A percentile compares a stretch with the other conserved stretches of the same genome.
Conservation (phyloP, 2,888 invertebrate species). For the Apamea sordens region DNA sequence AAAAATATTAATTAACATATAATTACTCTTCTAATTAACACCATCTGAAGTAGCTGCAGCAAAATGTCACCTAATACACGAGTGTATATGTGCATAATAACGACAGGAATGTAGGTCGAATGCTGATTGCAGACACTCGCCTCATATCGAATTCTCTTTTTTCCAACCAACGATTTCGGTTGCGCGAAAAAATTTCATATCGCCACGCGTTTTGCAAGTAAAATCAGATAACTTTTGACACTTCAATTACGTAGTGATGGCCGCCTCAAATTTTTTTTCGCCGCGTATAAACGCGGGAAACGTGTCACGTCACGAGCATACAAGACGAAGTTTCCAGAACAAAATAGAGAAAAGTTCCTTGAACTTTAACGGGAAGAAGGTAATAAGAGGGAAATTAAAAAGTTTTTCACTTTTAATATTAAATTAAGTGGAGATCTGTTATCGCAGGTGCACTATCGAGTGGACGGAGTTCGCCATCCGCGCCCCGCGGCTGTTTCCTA, state of each 20-base stretch:
- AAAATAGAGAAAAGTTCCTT: slow-evolving; percentile 81
- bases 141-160: slow-evolving; percentile 90
- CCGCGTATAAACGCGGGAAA: slow-evolving; percentile 77
- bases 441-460: slow-evolving; percentile 79
- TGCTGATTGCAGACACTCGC: slow-evolving; percentile 87
- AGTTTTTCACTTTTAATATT: slow-evolving; percentile 83
- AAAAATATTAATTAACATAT: slow-evolving; percentile 53
- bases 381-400: slow-evolving; percentile 84
- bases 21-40: slow-evolving; percentile 72
- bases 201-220: slow-evolving; percentile 89
- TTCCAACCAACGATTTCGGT: slow-evolving; percentile 84
- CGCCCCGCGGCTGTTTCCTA: slow-evolving; percentile 71
- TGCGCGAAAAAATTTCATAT: slow-evolving; percentile 89
- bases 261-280: slow-evolving; percentile 84
- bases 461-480: slow-evolving; percentile 63
- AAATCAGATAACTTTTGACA: slow-evolving; percentile 91
- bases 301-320: slow-evolving; percentile 86
- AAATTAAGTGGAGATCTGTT: slow-evolving; percentile 77
- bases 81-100: slow-evolving; percentile 79
- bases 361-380: slow-evolving; percentile 77
- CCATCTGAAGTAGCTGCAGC: slow-evolving; percentile 61
- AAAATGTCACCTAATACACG: slow-evolving; percentile 73
- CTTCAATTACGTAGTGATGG: slow-evolving; percentile 90
- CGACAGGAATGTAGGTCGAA: slow-evolving; percentile 86
- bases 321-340: slow-evolving; percentile 83